phyloP scores from a whole-genome alignment of 2,888 invertebrate species.

The Netelia fuscicornis region DNA sequence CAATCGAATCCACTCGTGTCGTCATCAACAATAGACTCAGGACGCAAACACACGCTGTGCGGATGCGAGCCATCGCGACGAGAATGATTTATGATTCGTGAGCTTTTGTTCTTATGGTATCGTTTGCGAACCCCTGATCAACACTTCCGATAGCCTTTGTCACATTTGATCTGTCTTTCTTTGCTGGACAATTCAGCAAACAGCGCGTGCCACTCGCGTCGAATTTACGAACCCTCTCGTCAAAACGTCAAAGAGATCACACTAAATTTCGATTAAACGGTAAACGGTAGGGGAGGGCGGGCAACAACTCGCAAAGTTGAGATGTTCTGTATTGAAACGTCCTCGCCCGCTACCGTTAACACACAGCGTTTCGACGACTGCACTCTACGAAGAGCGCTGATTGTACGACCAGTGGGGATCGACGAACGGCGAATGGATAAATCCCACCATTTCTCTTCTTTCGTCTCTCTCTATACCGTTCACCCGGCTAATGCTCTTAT shows the following conservation, averaged over 20 bases:
- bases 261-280: not conserved
- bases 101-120: no score
- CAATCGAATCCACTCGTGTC: constrained; percentile 24
- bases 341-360: not conserved
- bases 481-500: not conserved
- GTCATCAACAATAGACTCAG: not conserved
- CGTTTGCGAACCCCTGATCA: not conserved
- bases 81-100: not conserved
- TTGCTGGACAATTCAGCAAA: not conserved
- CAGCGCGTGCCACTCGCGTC: not conserved
- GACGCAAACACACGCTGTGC: not conserved
- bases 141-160: not conserved
- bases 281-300: not conserved
- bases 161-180: not conserved
- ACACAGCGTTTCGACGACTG: not conserved
- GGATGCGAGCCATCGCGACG: not conserved
- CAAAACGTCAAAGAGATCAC: not conserved
- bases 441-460: not conserved
- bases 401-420: not conserved
- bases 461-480: constrained; percentile 1
- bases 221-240: not conserved
- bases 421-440: not conserved
- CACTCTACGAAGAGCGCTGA: not conserved
- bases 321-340: not conserved
- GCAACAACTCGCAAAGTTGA: not conserved